These are phyloP conservation scores for Branchinecta sandiegonensis DNA, from an alignment of 2,888 invertebrate genomes.

Conservation along the genomic window DNA sequence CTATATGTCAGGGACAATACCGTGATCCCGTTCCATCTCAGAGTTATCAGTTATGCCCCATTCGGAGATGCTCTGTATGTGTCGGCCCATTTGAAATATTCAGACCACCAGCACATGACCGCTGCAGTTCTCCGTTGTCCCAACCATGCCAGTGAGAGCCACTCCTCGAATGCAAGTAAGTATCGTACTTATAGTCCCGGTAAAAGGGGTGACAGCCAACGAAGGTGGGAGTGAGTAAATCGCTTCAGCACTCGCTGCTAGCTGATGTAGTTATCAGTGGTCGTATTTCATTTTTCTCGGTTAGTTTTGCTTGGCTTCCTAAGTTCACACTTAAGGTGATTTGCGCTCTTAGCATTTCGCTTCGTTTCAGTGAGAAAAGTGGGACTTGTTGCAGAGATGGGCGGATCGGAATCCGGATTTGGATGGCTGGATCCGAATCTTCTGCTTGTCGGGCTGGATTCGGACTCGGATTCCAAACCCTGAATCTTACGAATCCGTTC, in stretches of 20 bases:
- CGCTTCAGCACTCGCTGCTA: neutral
- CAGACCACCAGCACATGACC: neutral
- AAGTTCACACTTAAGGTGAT: too few species aligned
- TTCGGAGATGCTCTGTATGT: conserved; percentile 1
- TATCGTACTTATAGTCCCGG: neutral
- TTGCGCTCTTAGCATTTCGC: too few species aligned
- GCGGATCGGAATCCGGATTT: too few species aligned
- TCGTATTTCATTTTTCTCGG: too few species aligned
- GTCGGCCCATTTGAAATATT: neutral
- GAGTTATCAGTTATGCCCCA: neutral
- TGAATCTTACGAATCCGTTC: too few species aligned
- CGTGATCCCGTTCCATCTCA: conserved; percentile 10
- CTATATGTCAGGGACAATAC: conserved; percentile 2
- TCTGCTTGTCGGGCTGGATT: too few species aligned
- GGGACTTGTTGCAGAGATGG: too few species aligned
- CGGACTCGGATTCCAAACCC: too few species aligned
- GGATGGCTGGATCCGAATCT: too few species aligned
- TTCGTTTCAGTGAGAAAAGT: too few species aligned
- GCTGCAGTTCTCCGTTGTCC: neutral
- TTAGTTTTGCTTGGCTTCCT: too few species aligned
- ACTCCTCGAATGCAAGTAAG: neutral
- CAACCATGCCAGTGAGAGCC: neutral
- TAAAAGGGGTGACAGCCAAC: neutral
- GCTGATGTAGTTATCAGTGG: too few species aligned
- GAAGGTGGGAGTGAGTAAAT: neutral